Conservation (phyloP, 2,888 invertebrate species). For the Prosapia bicincta region DNA sequence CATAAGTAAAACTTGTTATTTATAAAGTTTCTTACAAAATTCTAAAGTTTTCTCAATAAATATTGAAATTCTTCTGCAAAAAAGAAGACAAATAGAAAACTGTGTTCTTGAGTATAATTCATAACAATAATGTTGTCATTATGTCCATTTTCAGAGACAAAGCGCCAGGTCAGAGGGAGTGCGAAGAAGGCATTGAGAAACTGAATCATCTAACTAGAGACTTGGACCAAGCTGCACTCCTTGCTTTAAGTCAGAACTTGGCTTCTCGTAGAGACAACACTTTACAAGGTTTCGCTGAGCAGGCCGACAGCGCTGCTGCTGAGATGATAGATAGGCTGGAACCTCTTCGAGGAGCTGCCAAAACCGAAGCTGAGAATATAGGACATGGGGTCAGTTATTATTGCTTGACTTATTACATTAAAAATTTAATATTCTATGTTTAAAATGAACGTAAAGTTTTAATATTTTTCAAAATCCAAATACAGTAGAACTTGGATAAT, state of each 20-base stretch:
- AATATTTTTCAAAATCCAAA: too few species aligned
- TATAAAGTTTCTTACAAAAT: too few species aligned
- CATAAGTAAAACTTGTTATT: too few species aligned
- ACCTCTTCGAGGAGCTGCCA: constrained; percentile 79
- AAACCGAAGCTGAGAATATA: constrained; percentile 87
- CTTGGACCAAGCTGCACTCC: constrained; percentile 82
- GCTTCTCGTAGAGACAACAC: constrained; percentile 66
- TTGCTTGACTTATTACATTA: too few species aligned
- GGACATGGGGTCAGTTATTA: constrained; percentile 73
- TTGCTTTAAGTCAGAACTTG: constrained; percentile 80
- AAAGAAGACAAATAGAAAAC: too few species aligned
- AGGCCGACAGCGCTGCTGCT: constrained; percentile 72
- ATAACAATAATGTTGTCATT: too few species aligned
- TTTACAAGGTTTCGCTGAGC: constrained; percentile 71
- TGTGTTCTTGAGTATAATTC: too few species aligned
- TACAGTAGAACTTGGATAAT: too few species aligned
- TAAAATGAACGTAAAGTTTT: too few species aligned
- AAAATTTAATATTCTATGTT: too few species aligned
- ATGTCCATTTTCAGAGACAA: constrained; percentile 72
- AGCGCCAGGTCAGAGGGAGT: constrained; percentile 95
- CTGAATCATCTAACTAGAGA: constrained; percentile 72
- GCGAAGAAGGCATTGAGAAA: constrained; percentile 76
- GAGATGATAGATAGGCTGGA: constrained; percentile 84
- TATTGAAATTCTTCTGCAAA: too few species aligned
- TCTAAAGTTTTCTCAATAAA: too few species aligned